Conservation (phyloP, 2,113 vertebrate species). For the Acrocephalus arundinaceus region DNA sequence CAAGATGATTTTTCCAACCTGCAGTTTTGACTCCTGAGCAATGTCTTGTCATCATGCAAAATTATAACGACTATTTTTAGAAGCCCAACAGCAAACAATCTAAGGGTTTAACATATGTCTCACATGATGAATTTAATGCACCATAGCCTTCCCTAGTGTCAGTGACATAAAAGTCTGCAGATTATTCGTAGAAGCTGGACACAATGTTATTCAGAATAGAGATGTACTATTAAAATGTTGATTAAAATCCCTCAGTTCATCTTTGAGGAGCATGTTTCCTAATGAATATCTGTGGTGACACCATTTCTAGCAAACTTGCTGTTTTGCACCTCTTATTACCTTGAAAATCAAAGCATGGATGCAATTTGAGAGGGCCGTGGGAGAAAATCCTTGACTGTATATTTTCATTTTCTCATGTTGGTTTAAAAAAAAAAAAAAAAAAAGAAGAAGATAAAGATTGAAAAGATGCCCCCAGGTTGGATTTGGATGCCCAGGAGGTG, state of each 20-base stretch:
- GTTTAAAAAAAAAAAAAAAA: background rate
- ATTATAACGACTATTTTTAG: background rate
- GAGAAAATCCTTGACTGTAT: background rate
- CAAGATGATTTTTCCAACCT: background rate
- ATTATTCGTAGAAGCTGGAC: background rate
- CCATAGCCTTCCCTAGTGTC: background rate
- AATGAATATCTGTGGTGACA: background rate
- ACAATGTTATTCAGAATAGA: background rate
- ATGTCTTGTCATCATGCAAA: background rate
- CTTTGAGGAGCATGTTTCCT: background rate
- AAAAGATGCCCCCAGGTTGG: background rate
- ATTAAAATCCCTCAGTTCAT: background rate
- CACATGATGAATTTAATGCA: background rate
- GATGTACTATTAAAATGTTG: background rate
- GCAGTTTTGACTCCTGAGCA: background rate
- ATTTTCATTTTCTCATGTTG: background rate
- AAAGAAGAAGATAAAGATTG: background rate
- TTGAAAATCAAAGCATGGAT: background rate
- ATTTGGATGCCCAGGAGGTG: background rate
- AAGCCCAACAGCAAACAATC: background rate
- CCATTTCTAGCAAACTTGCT: background rate
- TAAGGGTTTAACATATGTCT: background rate
- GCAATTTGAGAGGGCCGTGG: background rate
- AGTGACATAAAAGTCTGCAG: background rate
- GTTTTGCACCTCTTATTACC: background rate